phyloP scores from a whole-genome alignment of 2,888 invertebrate genomes.

The Lordiphosa fenestrarum region DNA sequence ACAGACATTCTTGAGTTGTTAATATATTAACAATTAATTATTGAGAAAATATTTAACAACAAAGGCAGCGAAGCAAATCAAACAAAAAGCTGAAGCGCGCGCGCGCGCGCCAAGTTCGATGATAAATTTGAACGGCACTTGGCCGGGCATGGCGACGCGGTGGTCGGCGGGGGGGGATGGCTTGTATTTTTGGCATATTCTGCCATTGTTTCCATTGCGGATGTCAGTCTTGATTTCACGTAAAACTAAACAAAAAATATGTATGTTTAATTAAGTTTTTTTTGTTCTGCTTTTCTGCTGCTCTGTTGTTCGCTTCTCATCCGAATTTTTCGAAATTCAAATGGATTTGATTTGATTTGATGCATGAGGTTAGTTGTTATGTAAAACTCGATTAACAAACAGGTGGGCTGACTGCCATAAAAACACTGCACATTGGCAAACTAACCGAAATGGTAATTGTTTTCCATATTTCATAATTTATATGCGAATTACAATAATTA shows the following conservation, averaged over 20 bases:
- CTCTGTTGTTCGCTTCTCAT: conserved; percentile 28
- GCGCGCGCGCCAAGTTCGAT: conserved; percentile 54
- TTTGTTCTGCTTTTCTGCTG: not conserved
- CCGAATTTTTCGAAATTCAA: conserved; percentile 25
- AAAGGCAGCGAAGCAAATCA: conserved; percentile 19
- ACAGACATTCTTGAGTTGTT: conserved; percentile 52
- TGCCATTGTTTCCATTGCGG: conserved; percentile 63
- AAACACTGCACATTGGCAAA: conserved; percentile 21
- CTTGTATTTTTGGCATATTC: conserved; percentile 15
- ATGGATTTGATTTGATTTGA: conserved; percentile 17
- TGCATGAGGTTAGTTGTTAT: conserved; percentile 5
- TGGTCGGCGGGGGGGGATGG: conserved; percentile 10
- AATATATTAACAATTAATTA: conserved; percentile 71
- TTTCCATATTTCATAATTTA: conserved; percentile 59
- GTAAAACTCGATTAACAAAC: conserved; percentile 27
- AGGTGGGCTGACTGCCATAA: conserved; percentile 14
- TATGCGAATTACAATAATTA: conserved; percentile 56
- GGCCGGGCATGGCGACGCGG: conserved; percentile 2
- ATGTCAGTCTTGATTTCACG: conserved; percentile 59
- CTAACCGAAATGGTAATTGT: conserved; percentile 66
- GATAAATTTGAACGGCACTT: conserved; percentile 44
- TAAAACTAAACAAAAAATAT: conserved; percentile 33
- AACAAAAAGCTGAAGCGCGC: conserved; percentile 22
- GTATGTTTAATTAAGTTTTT: conserved; percentile 35
- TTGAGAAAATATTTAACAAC: conserved; percentile 56